Percentiles rank a stretch among this genome's conserved stretches.
These are phyloP conservation scores for Limnodromus scolopaceus DNA, from an alignment of 2,797 vertebrate genomes.

Conservation along the genomic window DNA sequence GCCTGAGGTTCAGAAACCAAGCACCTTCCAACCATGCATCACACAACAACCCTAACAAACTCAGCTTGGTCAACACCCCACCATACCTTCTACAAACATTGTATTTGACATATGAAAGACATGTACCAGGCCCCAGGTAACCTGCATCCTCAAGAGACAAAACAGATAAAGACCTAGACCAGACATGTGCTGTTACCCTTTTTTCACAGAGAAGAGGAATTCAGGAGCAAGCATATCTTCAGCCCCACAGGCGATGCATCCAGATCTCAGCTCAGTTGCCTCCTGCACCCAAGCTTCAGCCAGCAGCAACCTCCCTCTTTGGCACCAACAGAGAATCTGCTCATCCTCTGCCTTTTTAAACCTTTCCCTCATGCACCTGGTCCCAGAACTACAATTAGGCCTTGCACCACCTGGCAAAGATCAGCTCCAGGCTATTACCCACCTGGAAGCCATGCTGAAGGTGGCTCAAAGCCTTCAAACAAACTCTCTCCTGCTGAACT, in stretches of 20 bases:
- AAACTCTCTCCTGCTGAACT: background rate
- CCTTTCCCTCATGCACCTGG: background rate
- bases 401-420: background rate
- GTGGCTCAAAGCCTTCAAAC: background rate
- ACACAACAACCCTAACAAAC: background rate
- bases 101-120: background rate
- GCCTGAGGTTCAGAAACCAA: background rate
- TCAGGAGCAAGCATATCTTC: background rate
- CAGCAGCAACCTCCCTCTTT: background rate
- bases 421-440: background rate
- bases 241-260: too few species aligned
- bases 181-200: background rate
- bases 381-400: background rate
- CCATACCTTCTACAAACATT: background rate
- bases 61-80: background rate
- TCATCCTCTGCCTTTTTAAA: background rate
- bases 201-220: background rate
- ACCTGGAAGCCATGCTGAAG: background rate
- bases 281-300: fast-evolving
- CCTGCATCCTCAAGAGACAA: background rate
- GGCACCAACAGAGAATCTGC: background rate
- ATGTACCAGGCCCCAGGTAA: fast-evolving
- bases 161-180: background rate
- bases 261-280: background rate
- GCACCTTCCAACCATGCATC: background rate